Conservation (phyloP, 2,113 vertebrate species). For the Ascaphus truei region DNA sequence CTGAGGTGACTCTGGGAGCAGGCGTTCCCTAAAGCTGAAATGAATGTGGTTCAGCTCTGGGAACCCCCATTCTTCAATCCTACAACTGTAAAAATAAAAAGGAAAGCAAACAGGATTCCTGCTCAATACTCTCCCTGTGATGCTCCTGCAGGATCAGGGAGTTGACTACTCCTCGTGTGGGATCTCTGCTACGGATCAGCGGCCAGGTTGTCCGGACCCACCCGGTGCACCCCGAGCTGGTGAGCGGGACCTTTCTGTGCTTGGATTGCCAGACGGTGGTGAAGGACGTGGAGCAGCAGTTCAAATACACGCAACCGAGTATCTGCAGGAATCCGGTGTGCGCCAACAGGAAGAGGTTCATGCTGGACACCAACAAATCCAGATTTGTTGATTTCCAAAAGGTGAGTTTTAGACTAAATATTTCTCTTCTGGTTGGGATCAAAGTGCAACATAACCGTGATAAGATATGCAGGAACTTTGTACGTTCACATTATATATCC, state of each 20-base stretch:
- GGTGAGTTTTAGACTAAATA: too few relatives aligned
- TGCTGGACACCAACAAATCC: slow-evolving; percentile 95
- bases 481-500: too few relatives aligned
- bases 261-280: slow-evolving; percentile 91
- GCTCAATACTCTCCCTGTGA: too few relatives aligned
- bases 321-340: slow-evolving; percentile 96
- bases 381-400: slow-evolving; percentile 98
- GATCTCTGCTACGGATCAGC: slow-evolving; percentile 88
- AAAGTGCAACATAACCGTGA: too few relatives aligned
- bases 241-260: slow-evolving; percentile 91
- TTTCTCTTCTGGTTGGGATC: too few relatives aligned
- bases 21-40: too few relatives aligned
- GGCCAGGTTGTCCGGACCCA: slow-evolving; percentile 96
- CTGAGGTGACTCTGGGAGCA: too few relatives aligned
- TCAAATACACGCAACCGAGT: slow-evolving; percentile 93
- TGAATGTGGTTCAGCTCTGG: too few relatives aligned
- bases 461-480: too few relatives aligned
- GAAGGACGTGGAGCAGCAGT: slow-evolving; percentile 93
- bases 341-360: slow-evolving; percentile 89
- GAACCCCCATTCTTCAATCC: too few relatives aligned
- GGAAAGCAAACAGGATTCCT: too few relatives aligned
- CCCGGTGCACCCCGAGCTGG: slow-evolving; percentile 91
- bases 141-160: slow-evolving; percentile 82
- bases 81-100: too few relatives aligned
- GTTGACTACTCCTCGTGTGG: slow-evolving; percentile 85